phyloP scores from a whole-genome alignment of 2,113 vertebrate species.

The Pandion haliaetus region DNA sequence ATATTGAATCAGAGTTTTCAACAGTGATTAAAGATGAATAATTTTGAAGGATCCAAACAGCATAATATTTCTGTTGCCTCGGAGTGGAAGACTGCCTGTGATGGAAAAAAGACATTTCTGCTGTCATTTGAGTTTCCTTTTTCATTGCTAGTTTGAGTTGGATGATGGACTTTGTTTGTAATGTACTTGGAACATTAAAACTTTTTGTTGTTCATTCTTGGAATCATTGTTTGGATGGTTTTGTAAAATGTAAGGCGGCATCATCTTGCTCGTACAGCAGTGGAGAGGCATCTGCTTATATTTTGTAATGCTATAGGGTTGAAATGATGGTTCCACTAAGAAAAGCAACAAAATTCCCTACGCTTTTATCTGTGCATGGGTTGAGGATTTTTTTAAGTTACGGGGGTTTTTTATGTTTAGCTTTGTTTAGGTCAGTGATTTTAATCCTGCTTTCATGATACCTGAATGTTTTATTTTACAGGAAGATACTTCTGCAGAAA shows the following conservation, averaged over 20 bases:
- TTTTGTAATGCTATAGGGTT: not conserved
- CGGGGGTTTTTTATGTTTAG: not conserved
- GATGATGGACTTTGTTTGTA: not conserved
- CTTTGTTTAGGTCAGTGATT: not conserved
- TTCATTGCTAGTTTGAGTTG: not conserved
- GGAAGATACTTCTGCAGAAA: conserved; percentile 27
- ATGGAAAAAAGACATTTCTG: not conserved
- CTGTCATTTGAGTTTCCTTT: not conserved
- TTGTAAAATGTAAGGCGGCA: not conserved
- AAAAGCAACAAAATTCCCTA: not conserved
- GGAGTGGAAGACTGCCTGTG: not conserved
- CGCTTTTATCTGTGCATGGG: not conserved
- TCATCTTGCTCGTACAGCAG: not conserved
- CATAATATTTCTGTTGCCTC: not conserved
- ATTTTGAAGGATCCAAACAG: not conserved
- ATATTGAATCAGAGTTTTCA: not conserved
- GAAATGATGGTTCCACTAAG: not conserved
- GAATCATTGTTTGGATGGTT: not conserved
- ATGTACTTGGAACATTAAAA: not conserved
- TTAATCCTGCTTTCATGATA: not conserved
- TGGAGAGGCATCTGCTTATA: not conserved
- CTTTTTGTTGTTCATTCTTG: not conserved
- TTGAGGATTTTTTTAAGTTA: not conserved
- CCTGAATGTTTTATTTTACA: conserved; percentile 11
- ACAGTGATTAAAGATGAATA: not conserved